These are phyloP conservation scores for Drosophila siamana DNA, from an alignment of 2,888 invertebrate genomes.

Conservation along the genomic window DNA sequence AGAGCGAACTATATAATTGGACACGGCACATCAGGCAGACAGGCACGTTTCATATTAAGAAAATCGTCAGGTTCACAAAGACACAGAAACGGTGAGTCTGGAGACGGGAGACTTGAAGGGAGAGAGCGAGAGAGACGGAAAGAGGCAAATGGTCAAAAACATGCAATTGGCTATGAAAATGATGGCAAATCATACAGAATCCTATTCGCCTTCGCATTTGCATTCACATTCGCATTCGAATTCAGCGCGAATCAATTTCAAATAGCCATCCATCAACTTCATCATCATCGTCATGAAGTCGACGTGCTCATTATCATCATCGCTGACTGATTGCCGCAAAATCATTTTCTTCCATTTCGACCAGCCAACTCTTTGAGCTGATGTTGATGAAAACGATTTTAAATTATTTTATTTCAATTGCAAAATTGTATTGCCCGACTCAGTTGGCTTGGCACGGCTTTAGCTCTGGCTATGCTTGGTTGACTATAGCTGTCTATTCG, in stretches of 20 bases:
- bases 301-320: conserved; percentile 45
- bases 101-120: too few species aligned
- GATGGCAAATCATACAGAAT: conserved; percentile 54
- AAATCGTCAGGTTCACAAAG: conserved; percentile 67
- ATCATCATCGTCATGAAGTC: conserved; percentile 31
- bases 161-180: conserved; percentile 77
- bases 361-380: conserved; percentile 69
- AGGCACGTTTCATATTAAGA: conserved; percentile 83
- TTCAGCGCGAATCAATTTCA: conserved; percentile 83
- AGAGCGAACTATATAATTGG: conserved; percentile 76
- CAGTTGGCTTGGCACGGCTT: conserved; percentile 31
- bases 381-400: conserved; percentile 84
- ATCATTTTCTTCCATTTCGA: conserved; percentile 61
- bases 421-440: conserved; percentile 70
- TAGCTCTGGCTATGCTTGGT: conserved; percentile 32
- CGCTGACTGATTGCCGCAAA: conserved; percentile 68
- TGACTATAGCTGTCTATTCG: conserved; percentile 3
- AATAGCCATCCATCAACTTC: conserved; percentile 82
- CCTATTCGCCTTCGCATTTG: conserved; percentile 28
- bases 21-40: conserved; percentile 70
- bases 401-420: conserved; percentile 83
- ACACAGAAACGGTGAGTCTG: conserved; percentile 15
- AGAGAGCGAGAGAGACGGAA: not conserved
- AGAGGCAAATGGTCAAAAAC: conserved; percentile 49
- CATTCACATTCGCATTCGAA: conserved; percentile 51